Base-by-base conservation (phyloP, 2,888 invertebrate genomes). In the Agrochola circellaris region DNA sequence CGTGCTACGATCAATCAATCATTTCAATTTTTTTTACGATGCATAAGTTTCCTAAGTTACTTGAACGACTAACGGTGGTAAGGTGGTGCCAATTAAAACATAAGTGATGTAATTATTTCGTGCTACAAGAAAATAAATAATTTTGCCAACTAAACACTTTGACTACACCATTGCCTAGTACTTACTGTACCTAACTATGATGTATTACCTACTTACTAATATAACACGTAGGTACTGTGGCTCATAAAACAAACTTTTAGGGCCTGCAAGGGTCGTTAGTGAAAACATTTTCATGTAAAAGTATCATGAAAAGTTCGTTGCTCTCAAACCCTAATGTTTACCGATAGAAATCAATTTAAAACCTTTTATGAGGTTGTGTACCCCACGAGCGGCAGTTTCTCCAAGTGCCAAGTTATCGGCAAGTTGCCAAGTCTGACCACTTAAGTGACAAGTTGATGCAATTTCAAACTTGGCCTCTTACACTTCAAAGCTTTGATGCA, bases 341-440 rank as follows among this genome's bases (percentile, higher is more conserved):
- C 65, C 60, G 70, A 87, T 75, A 66, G 48, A 71, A 79, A 84
- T 81, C 77, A 81, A 82, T 83, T 86, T 80, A 62, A 77, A 85
- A 76, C 69, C 73, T 77, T 77, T 83, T 82, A 86, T 77, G 82
- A 82, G 79, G 84, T 82, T 83, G 72, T 78, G n/a, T 74, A 80
- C 81, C 74, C 77, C 74, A 84, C 77, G 79, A 78, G 78, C 78
- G 74, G 75, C 77, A 86, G 85, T 87, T 87, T 82, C 86, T 82
- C 77, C 73, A 79, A 81, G 81, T 80, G 81, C 74, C 83, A 87
- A 89, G 91, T 92, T 90, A 86, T 86, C 30, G 92, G 93, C 93
- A 88, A 88, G 86, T 87, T 90, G 93, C 94, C 94, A 94, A 94
- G 89, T 90, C 87, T 86, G 83, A 91, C 88, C 92, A 89, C 91